Base-by-base conservation (phyloP, 1,140 invertebrate genomes). In the Drosophila kanapiae region DNA sequence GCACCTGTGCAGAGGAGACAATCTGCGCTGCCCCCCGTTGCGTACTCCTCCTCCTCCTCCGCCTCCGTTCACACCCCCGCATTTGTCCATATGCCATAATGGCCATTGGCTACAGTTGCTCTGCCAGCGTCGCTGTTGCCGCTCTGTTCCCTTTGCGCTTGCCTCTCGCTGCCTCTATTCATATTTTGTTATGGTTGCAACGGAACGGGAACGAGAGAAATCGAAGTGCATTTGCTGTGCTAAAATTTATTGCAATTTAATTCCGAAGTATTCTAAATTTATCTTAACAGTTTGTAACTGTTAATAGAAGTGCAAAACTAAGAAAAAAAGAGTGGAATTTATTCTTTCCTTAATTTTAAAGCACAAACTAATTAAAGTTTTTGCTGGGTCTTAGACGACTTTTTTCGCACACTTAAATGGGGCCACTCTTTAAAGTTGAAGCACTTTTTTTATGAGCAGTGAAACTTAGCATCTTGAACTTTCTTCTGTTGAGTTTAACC, bases 1-100 rank as follows among this genome's bases (percentile, higher is more conserved):
- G 82, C 87, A 91, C 87, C 82, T 90, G 84, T 88, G 85, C 78
- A 82, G 35, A 56, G 85, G 80, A 80, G 69, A 80, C 65, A 71
- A 86, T 80, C 80, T 74, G 62, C 56, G 62, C 45, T 31, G 47
- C 48, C 61, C 48, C 58, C 62, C 58, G 35, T 38, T 38, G 35
- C 45, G 47, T 51, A 29, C 48, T 33, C 53, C 51, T 45, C 38
- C 53, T 37, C 38, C 27, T 18, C 23, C 47, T 40, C 43, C 56
- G 29, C 37, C 38, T 10, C 13, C 49, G 33, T 61, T 62, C 23
- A 45, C 61, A 67, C 47, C 69, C 69, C 42, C 67, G 37, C 37
- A n/a, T 57, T 29, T 40, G 29, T 71, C 69, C 45, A 60, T 68
- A 27, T 48, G 53, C 45, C 47, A 43, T 60, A 72, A 60, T 72